Conservation (phyloP, 2,113 vertebrate species). For the Psilopsiagon aymara region DNA sequence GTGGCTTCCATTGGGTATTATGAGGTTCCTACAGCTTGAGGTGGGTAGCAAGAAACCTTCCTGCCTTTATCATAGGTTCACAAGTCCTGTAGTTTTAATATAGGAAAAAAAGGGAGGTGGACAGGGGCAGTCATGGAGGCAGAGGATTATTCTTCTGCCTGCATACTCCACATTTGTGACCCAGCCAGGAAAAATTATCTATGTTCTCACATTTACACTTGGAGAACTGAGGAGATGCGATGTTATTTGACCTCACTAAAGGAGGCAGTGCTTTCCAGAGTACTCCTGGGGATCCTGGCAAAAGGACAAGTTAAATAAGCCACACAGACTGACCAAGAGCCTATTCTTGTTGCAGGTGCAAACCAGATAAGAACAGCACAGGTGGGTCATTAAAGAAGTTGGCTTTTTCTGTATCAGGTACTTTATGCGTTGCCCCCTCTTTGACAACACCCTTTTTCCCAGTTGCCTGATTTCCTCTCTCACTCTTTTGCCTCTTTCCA, state of each 20-base stretch:
- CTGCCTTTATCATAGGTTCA: neutral
- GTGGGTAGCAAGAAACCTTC: neutral
- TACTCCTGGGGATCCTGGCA: neutral
- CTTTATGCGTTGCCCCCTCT: neutral
- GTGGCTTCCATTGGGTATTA: neutral
- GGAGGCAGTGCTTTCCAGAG: neutral
- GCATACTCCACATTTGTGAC: neutral
- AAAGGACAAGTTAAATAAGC: neutral
- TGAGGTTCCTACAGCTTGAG: neutral
- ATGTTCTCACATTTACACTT: neutral
- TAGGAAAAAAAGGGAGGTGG: neutral
- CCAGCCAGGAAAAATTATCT: neutral
- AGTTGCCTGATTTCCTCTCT: neutral
- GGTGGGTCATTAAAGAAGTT: neutral
- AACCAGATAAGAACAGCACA: neutral
- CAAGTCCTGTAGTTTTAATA: neutral
- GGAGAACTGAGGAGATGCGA: neutral
- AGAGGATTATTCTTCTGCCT: neutral
- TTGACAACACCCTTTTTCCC: neutral
- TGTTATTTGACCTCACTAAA: neutral
- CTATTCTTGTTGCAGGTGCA: neutral
- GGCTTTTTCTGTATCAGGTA: neutral
- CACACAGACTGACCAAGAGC: neutral
- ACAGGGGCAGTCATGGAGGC: neutral
- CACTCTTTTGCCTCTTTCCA: neutral